Conservation (phyloP, 2,797 vertebrate genomes). For the Streptopelia turtur region DNA sequence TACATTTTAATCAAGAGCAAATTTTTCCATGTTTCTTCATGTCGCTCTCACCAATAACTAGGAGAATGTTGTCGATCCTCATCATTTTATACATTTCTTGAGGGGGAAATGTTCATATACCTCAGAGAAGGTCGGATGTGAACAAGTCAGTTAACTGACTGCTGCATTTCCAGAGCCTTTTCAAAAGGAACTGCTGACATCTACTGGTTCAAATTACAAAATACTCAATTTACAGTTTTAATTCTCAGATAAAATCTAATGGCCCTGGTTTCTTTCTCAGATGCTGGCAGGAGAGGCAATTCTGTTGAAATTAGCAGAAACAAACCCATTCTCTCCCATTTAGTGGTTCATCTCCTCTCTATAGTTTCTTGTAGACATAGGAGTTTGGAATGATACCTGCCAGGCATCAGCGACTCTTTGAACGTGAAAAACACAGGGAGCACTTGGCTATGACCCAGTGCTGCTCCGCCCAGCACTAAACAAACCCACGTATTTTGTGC, state of each 20-base stretch:
- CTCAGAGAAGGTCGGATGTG: not conserved
- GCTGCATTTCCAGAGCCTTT: slow-evolving; percentile 1
- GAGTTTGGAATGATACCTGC: not conserved
- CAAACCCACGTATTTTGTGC: not conserved
- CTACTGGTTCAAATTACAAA: slow-evolving; percentile 56
- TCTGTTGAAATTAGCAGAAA: slow-evolving; percentile 38
- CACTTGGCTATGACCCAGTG: not conserved
- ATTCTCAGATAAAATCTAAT: not conserved
- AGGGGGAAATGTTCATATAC: not conserved
- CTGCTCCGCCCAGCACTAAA: not conserved
- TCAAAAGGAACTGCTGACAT: slow-evolving; percentile 74
- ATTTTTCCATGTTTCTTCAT: not conserved
- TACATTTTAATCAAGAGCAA: not conserved
- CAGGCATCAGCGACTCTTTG: not conserved
- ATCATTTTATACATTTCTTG: not conserved
- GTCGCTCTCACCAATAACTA: not conserved
- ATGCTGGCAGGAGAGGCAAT: not conserved
- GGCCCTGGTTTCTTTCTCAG: not conserved
- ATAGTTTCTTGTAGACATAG: not conserved
- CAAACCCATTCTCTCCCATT: not conserved
- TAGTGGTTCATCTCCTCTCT: not conserved
- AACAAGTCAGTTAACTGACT: slow-evolving; percentile 9
- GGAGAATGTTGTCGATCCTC: not conserved
- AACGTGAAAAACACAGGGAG: not conserved
- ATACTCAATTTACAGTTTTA: not conserved